phyloP scores from a whole-genome alignment of 2,113 vertebrate genomes.

The Semnornis frantzii region DNA sequence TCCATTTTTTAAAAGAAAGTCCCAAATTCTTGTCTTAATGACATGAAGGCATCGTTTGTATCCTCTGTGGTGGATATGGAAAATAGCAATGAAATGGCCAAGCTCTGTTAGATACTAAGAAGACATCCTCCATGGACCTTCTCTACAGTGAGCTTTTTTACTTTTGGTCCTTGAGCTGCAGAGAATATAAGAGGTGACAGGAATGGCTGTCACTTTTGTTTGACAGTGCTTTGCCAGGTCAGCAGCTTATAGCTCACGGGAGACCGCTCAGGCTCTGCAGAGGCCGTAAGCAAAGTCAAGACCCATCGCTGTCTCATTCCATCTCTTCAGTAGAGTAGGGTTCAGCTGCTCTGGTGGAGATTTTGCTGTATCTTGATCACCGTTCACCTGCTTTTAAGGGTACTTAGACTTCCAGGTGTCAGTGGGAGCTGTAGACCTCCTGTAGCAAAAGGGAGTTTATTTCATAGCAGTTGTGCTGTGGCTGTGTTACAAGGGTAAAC shows the following conservation, averaged over 20 bases:
- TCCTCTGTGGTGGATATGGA: rapidly evolving
- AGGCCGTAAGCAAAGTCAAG: neutral
- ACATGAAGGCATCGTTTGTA: neutral
- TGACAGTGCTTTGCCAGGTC: constrained; percentile 42
- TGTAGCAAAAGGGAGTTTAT: neutral
- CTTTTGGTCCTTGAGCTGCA: neutral
- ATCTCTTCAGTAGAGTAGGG: constrained; percentile 18
- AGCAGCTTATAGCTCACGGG: neutral
- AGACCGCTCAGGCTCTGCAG: neutral
- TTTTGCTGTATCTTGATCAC: neutral
- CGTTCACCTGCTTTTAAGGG: neutral
- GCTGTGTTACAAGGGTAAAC: neutral
- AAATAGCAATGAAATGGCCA: neutral
- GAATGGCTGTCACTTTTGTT: neutral
- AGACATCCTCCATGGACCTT: neutral
- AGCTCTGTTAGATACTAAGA: neutral
- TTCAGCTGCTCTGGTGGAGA: neutral
- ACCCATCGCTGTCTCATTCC: neutral
- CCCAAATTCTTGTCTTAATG: neutral
- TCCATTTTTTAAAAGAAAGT: neutral
- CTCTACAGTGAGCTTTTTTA: neutral
- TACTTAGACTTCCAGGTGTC: neutral
- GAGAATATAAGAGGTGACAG: constrained; percentile 49
- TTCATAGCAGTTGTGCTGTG: neutral
- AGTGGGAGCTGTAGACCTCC: neutral